Conservation (phyloP, 1,140 invertebrate genomes). For the Drosophila lowei region DNA sequence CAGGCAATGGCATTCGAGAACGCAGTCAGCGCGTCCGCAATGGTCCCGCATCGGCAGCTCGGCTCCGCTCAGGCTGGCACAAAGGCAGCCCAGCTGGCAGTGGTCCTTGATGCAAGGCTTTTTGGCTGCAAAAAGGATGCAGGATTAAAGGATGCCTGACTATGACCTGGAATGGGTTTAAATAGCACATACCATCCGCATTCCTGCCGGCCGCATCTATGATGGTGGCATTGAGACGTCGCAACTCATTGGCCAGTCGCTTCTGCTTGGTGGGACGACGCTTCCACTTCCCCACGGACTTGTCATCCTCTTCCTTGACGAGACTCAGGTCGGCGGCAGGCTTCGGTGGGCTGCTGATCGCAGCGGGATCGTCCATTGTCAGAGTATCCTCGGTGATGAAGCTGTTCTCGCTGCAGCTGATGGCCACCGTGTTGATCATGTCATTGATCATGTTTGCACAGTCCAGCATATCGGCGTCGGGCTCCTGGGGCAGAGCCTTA, state of each 20-base stretch:
- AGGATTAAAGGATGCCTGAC: too few species aligned
- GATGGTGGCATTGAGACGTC: conserved; percentile 79
- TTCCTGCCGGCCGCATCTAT: conserved; percentile 72
- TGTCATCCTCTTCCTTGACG: conserved; percentile 35
- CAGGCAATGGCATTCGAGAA: conserved; percentile 67
- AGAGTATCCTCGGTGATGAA: conserved; percentile 66
- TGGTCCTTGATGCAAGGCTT: conserved; percentile 63
- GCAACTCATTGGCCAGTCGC: conserved; percentile 67
- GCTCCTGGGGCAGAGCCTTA: not conserved
- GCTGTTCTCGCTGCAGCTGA: conserved; percentile 78
- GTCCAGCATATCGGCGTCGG: conserved; percentile 28
- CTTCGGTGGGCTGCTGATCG: not conserved
- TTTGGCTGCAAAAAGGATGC: conserved; percentile 38
- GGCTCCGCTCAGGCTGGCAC: conserved; percentile 59
- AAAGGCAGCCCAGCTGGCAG: conserved; percentile 76
- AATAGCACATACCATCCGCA: conserved; percentile 51
- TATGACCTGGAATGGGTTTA: not conserved
- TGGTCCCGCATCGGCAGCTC: conserved; percentile 59
- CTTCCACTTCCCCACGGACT: conserved; percentile 29
- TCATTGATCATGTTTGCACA: conserved; percentile 75
- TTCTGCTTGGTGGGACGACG: conserved; percentile 56
- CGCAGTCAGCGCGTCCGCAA: conserved; percentile 64
- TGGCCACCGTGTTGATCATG: conserved; percentile 82
- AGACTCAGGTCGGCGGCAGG: not conserved
- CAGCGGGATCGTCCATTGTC: conserved; percentile 16